Conservation (phyloP, 2,888 invertebrate species). For the Ophonus ardosiacus region DNA sequence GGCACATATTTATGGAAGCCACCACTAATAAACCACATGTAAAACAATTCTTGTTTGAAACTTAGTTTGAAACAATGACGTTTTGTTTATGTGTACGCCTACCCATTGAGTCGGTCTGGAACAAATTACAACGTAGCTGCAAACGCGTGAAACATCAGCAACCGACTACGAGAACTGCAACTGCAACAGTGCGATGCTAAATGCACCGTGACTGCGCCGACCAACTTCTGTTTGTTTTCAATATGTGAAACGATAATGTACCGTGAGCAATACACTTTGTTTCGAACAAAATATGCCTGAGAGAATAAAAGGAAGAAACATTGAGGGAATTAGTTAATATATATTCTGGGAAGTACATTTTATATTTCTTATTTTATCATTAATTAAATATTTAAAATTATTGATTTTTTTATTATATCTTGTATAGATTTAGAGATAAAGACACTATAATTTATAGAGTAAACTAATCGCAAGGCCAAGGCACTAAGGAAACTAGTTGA, state of each 20-base stretch:
- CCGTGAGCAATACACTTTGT: not conserved
- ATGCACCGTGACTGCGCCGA: not conserved
- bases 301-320: not conserved
- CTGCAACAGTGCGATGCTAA: not conserved
- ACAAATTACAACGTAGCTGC: constrained; percentile 17
- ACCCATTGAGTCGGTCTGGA: not conserved
- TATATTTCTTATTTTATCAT: no score
- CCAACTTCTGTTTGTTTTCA: constrained; percentile 12
- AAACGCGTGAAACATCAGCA: constrained; percentile 1
- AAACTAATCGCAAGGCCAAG: no score
- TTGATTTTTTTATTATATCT: no score
- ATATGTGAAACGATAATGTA: not conserved
- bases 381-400: no score
- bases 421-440: no score
- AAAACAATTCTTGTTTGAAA: not conserved
- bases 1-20: not conserved
- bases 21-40: not conserved
- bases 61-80: not conserved
- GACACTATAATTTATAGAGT: no score
- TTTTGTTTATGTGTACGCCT: not conserved
- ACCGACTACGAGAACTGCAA: not conserved
- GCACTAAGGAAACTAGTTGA: no score
- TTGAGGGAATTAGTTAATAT: no score
- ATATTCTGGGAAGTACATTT: no score
- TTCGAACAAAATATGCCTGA: not conserved